Percentiles rank a stretch among this genome's conserved stretches.
phyloP scores from a whole-genome alignment of 2,888 invertebrate species.

The Ormyrus nitidulus region DNA sequence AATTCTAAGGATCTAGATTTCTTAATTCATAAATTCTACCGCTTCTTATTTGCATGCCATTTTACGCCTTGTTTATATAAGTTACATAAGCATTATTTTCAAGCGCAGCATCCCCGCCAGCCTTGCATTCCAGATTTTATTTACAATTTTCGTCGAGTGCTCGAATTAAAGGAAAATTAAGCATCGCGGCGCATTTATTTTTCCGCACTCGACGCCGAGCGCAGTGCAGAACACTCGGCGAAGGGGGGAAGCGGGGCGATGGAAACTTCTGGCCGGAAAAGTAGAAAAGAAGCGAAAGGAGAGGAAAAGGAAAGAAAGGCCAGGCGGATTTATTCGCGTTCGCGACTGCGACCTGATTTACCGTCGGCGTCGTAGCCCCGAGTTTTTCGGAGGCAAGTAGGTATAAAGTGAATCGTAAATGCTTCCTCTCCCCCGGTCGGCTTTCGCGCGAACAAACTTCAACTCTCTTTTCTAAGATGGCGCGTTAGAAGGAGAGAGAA shows the following conservation, averaged over 20 bases:
- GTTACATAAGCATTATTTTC: too few species aligned
- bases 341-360: constrained; percentile 56
- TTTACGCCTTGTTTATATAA: too few species aligned
- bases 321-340: constrained; percentile 56
- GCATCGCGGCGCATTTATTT: not conserved
- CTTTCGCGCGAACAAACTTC: constrained; percentile 61
- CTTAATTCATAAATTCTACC: too few species aligned
- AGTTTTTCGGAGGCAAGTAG: constrained; percentile 65
- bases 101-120: too few species aligned
- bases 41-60: too few species aligned
- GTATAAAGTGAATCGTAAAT: constrained; percentile 67
- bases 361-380: constrained; percentile 60
- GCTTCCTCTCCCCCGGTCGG: constrained; percentile 56
- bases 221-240: not conserved
- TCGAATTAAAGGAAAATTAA: too few species aligned
- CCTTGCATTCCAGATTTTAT: too few species aligned
- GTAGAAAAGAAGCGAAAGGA: not conserved
- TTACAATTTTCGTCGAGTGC: too few species aligned
- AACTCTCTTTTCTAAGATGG: constrained; percentile 61
- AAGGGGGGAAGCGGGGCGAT: not conserved
- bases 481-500: constrained; percentile 55
- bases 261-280: not conserved
- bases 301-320: not conserved
- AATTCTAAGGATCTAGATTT: too few species aligned
- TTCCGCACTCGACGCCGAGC: not conserved